Evolutionary conservation across 2,113 vertebrate genomes (phyloP).

Genomic region (Albula glossodonta): DNA sequence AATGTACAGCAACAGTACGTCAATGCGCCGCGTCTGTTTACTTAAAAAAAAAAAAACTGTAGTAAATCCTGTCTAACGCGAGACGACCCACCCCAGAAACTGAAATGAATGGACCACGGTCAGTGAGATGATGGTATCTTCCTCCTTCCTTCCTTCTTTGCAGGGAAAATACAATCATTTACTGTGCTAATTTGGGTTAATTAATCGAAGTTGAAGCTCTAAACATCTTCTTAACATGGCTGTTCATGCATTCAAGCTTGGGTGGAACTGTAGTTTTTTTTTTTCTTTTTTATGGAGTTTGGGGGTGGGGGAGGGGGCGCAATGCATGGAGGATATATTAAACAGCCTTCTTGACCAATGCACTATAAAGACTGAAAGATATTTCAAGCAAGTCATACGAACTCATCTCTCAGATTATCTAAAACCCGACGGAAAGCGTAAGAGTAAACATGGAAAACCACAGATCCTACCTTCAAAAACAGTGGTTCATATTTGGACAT

Average conservation of each 20-base stretch:
- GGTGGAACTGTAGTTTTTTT: neutral
- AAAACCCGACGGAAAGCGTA: neutral
- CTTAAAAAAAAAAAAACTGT: conserved; percentile 28
- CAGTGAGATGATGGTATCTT: neutral
- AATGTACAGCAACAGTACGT: conserved; percentile 18
- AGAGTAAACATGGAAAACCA: neutral
- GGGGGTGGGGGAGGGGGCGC: conserved; percentile 33
- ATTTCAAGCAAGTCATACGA: conserved; percentile 38
- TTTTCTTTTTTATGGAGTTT: conserved; percentile 4
- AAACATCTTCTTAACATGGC: conserved; percentile 27
- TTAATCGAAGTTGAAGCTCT: conserved; percentile 31
- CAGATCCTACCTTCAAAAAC: neutral
- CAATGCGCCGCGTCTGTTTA: conserved; percentile 11
- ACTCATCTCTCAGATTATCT: conserved; percentile 33
- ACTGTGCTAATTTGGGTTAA: conserved; percentile 46
- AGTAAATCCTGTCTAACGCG: conserved; percentile 17
- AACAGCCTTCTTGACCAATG: conserved; percentile 46
- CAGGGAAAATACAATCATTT: conserved; percentile 11
- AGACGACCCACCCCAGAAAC: conserved; percentile 14
- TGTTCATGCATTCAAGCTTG: neutral
- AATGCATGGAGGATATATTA: conserved; percentile 53
- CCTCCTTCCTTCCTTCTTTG: neutral
- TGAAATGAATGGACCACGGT: conserved; percentile 7
- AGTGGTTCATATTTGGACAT: neutral
- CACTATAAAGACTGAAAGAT: conserved; percentile 15